Percentiles rank a stretch among this genome's conserved stretches.
phyloP scores from a whole-genome alignment of 2,888 invertebrate genomes.

The Orthosia incerta region DNA sequence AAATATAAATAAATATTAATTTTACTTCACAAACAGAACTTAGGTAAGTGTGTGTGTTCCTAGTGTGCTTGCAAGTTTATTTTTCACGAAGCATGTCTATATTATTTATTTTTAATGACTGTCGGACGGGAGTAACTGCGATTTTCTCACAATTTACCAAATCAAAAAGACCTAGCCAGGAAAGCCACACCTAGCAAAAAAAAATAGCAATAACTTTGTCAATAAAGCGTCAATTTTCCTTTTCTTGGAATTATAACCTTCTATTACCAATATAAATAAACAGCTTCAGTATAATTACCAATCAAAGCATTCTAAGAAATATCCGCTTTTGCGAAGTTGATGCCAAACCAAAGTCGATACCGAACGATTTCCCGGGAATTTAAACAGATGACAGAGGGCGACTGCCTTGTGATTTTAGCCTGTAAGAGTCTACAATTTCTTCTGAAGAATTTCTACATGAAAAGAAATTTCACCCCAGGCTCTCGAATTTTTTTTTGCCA shows the following conservation, averaged over 20 bases:
- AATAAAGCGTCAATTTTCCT: background rate
- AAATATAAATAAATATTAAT: background rate
- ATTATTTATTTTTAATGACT: too few species aligned
- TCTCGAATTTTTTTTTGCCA: background rate
- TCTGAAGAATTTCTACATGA: background rate
- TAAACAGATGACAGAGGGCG: background rate
- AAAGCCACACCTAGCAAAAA: background rate
- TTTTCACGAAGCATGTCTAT: background rate
- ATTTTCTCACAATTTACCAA: background rate
- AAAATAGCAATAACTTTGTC: background rate
- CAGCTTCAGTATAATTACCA: background rate
- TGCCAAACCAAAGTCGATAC: background rate
- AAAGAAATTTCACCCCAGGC: constrained; percentile 4
- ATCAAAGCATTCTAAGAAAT: constrained; percentile 14
- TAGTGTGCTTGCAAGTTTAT: background rate
- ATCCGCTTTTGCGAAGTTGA: background rate
- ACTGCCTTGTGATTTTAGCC: background rate
- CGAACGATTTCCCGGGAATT: background rate
- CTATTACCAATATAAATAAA: background rate
- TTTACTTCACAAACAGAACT: background rate
- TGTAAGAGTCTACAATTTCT: constrained; percentile 6
- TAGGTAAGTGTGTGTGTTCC: background rate
- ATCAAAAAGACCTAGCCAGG: background rate
- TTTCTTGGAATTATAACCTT: background rate
- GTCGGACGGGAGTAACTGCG: too few species aligned